Percentiles rank a stretch among this genome's conserved stretches.
phyloP scores from a whole-genome alignment of 2,888 invertebrate genomes.

The Drosophila anomalata region DNA sequence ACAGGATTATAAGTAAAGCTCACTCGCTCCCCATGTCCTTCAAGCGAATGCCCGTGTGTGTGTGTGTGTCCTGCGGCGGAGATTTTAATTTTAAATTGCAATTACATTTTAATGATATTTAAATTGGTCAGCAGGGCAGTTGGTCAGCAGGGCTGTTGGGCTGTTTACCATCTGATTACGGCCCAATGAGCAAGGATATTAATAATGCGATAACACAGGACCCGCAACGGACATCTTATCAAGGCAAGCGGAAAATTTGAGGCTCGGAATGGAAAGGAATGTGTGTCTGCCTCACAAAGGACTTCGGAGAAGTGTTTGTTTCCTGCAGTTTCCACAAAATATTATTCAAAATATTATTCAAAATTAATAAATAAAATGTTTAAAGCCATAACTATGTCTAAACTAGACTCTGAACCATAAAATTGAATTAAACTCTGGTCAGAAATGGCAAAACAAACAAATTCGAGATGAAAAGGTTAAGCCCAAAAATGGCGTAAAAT shows the following conservation, averaged over 20 bases:
- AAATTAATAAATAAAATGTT: not conserved
- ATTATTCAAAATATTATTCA: not conserved
- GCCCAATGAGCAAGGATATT: slow-evolving; percentile 21
- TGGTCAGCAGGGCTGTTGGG: too few species aligned
- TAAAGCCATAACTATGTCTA: not conserved
- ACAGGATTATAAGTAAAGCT: slow-evolving; percentile 25
- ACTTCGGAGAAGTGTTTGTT: slow-evolving; percentile 4
- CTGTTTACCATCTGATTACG: slow-evolving; percentile 15
- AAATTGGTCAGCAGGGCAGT: slow-evolving; percentile 21
- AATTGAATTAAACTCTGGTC: not conserved
- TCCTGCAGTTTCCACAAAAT: not conserved
- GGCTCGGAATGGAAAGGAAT: not conserved
- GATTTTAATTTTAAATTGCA: slow-evolving; percentile 69
- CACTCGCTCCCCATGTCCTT: slow-evolving; percentile 8
- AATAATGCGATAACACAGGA: slow-evolving; percentile 26
- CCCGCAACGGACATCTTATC: slow-evolving; percentile 19
- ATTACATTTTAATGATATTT: slow-evolving; percentile 56
- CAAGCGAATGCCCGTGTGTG: not conserved
- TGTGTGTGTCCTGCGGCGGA: slow-evolving; percentile 2
- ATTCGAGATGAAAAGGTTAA: slow-evolving; percentile 28
- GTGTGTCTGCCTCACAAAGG: slow-evolving; percentile 9
- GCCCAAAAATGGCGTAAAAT: slow-evolving; percentile 29
- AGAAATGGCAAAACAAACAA: slow-evolving; percentile 17
- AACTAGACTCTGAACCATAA: not conserved
- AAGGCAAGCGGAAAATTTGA: slow-evolving; percentile 18